A percentile compares a stretch with the other conserved stretches of the same genome.
Conservation (phyloP, 1,140 invertebrate species). For the Zaprionus davidi region DNA sequence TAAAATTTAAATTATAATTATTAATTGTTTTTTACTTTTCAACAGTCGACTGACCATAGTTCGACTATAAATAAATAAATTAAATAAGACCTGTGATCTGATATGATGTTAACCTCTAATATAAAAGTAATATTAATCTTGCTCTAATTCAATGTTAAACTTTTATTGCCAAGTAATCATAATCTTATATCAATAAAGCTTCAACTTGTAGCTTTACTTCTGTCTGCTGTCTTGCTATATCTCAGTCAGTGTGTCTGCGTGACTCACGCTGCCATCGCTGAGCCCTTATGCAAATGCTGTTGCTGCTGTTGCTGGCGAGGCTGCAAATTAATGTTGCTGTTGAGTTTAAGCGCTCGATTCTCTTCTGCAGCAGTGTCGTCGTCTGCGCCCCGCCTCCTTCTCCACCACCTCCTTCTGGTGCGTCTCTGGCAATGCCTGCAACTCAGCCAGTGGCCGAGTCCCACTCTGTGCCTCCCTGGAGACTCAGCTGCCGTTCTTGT, state of each 20-base stretch:
- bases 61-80: too few species aligned
- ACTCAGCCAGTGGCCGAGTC: slow-evolving; percentile 22
- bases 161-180: too few species aligned
- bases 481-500: slow-evolving; percentile 74
- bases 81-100: too few species aligned
- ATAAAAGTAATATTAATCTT: too few species aligned
- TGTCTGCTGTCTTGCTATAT: not conserved
- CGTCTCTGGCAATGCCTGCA: not conserved
- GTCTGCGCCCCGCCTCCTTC: not conserved
- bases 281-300: slow-evolving; percentile 67
- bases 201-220: not conserved
- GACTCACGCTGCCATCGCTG: slow-evolving; percentile 33
- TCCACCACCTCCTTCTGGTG: not conserved
- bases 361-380: slow-evolving; percentile 26
- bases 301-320: slow-evolving; percentile 49
- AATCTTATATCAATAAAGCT: not conserved
- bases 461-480: slow-evolving; percentile 37
- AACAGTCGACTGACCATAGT: too few species aligned
- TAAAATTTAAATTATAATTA: too few species aligned
- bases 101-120: too few species aligned
- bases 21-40: too few species aligned
- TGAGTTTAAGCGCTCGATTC: slow-evolving; percentile 77
- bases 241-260: not conserved
- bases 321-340: slow-evolving; percentile 81
- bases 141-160: too few species aligned